phyloP scores from a whole-genome alignment of 2,797 vertebrate genomes.

The Sciaenops ocellatus region DNA sequence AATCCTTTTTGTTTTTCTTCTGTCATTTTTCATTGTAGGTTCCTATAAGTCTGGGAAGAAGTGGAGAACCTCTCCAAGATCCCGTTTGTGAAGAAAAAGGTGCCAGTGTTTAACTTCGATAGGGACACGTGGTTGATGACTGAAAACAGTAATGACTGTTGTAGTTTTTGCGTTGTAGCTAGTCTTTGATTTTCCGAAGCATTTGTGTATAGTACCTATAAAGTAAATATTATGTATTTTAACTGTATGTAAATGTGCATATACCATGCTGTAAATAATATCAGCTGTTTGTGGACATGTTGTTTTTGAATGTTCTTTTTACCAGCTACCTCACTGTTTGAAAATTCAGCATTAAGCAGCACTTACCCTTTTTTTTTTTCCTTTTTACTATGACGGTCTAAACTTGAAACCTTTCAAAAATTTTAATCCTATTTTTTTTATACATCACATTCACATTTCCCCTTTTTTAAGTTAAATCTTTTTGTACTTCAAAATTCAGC shows the following conservation, averaged over 20 bases:
- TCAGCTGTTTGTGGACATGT: background rate
- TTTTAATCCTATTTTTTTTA: background rate
- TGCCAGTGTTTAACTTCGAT: background rate
- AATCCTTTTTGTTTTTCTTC: background rate
- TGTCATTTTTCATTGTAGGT: conserved; percentile 7
- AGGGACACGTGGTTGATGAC: background rate
- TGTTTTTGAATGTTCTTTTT: conserved; percentile 9
- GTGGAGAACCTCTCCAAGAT: background rate
- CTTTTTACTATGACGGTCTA: background rate
- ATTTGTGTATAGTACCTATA: background rate
- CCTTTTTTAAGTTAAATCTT: background rate
- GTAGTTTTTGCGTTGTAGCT: background rate
- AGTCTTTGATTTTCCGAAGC: background rate
- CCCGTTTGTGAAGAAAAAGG: background rate
- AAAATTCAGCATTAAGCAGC: background rate
- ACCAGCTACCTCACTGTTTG: conserved; percentile 6
- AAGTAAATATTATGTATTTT: conserved; percentile 1
- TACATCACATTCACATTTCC: background rate
- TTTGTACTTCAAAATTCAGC: background rate
- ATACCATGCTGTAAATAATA: background rate
- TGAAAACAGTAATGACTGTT: too few relatives aligned
- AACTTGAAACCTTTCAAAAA: background rate
- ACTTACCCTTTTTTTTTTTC: background rate
- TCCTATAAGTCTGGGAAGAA: background rate
- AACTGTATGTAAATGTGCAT: background rate